phyloP scores from a whole-genome alignment of 37 sponge, comb jelly and placozoan species.

The Agelas oroides region DNA sequence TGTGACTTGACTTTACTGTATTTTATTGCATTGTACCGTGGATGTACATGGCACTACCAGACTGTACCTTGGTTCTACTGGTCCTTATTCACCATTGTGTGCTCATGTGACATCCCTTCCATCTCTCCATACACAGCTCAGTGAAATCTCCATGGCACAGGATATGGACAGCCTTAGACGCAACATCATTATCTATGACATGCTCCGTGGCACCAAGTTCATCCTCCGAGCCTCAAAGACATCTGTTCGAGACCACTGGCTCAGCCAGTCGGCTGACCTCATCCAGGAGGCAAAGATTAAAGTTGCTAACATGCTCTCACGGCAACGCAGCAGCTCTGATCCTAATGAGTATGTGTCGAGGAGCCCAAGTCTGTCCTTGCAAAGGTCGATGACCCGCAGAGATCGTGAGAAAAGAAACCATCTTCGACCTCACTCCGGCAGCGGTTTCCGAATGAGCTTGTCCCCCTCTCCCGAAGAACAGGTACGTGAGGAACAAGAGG shows the following conservation, averaged over 20 bases:
- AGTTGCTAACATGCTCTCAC: neutral
- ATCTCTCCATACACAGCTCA: conserved; percentile 38
- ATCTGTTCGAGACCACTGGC: conserved; percentile 28
- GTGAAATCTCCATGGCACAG: conserved; percentile 43
- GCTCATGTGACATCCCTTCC: neutral
- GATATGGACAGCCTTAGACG: conserved; percentile 46
- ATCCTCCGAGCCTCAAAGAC: conserved; percentile 40
- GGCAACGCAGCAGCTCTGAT: conserved; percentile 8
- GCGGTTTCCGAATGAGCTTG: neutral
- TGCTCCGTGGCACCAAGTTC: conserved; percentile 63
- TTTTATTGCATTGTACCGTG: no score
- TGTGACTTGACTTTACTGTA: no score
- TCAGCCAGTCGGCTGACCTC: conserved; percentile 4
- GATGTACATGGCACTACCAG: neutral
- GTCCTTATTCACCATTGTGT: neutral
- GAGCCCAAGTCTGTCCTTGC: neutral
- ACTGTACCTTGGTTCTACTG: neutral
- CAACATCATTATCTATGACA: conserved; percentile 63
- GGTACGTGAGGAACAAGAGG: no score
- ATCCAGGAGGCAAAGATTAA: conserved; percentile 38
- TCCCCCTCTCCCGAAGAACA: neutral
- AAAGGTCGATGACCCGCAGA: neutral
- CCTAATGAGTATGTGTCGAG: conserved; percentile 11
- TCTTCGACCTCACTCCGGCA: conserved; percentile 9
- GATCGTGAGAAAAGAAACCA: neutral